Evolutionary conservation across 2,113 vertebrate genomes (phyloP), one percentile per base, ranked within the genome.

Genomic region (Onychorhynchus coronatus): DNA sequence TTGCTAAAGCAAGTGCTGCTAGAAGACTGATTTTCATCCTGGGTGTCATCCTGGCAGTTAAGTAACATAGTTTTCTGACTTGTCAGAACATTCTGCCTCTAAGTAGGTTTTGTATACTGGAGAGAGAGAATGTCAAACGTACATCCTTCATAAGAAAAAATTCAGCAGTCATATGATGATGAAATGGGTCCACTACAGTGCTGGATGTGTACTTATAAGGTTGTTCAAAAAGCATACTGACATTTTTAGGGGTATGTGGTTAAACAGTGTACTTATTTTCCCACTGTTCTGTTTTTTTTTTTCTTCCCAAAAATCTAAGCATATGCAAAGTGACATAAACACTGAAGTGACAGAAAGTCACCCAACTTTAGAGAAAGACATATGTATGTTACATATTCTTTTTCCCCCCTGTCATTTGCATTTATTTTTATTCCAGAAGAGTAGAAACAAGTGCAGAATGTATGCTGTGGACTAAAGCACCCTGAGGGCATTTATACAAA

Each of bases 401-500:
- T 4, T 50, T 19, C 19, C 3, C 2, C 4, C 16, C 8, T 15
- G 5, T 12, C 12, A 4, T 21, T 91, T 62, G 6, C 27, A 23
- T 41, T 42, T 6, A 44, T 77, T 85, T 95, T 89, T 44, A 24
- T 75, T 52, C 24, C 35, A 80, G 47, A 79, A 49, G 53, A 75
- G 71, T n/a, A 55, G 78, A 85, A 88, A 71, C 19, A 30, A 53
- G 33, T 44, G 62, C 70, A 73, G 58, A 74, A 46, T 78, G 55
- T 35, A 12, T 44, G 77, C 70, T 28, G 66, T 44, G 42, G 49
- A 76, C 28, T 66, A 66, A 83, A 95, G 42, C 58, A 94, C 83
- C 93, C 91, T 24, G 24, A 87, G 77, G 95, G 91, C 92, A 81
- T 78, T 86, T 53, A 14, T 58, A 37, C 61, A 88, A 95, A 91